Evolutionary conservation across 1,140 invertebrate species (phyloP), one percentile per base, ranked within the genome.

Genomic region (Lepidostoma basale): DNA sequence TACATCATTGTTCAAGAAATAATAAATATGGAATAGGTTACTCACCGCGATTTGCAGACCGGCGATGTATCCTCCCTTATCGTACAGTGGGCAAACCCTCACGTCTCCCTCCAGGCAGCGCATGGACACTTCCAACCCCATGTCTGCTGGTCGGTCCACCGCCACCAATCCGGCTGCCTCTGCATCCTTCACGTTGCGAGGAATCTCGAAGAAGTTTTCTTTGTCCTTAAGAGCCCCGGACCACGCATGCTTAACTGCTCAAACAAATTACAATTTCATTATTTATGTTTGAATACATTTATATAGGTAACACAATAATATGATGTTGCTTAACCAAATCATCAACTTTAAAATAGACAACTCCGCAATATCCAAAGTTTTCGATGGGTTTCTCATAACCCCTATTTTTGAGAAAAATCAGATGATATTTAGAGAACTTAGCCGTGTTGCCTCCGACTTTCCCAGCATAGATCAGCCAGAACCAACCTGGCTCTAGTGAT

Each of bases 191-290:
- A 77, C 75, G 0, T 77, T 78, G 0, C 81, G 77, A 1, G 81
- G 82, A 4, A 84, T 78, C 6, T 75, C 75, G 74, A 74, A 83
- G 74, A 82, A 83, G 68, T 83, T 81, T 18, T 81, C 77, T 45
- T 76, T 77, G 63, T 82, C 77, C 0, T 75, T 77, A 1, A 83
- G 47, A 0, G 81, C 77, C 47, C 77, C 76, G 0, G 80, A 78
- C 76, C 76, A 78, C 16, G 76, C 76, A 67, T 81, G 81, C 72
- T 79, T 82, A 0, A 81, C 81, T 83, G 30, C 22, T 9, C 2
- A 28, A 42, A 28, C 8, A 9, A 1, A 39, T 12, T 5, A 52
- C 22, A 28, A 20, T n/a, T 9, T 36, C n/a, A 5, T 18, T 20
- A 23, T n/a, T 16, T 16, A 28, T 1, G 49, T 18, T 52, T 3